Conservation (phyloP, 2,888 invertebrate species). For the Calameuta filiformis region DNA sequence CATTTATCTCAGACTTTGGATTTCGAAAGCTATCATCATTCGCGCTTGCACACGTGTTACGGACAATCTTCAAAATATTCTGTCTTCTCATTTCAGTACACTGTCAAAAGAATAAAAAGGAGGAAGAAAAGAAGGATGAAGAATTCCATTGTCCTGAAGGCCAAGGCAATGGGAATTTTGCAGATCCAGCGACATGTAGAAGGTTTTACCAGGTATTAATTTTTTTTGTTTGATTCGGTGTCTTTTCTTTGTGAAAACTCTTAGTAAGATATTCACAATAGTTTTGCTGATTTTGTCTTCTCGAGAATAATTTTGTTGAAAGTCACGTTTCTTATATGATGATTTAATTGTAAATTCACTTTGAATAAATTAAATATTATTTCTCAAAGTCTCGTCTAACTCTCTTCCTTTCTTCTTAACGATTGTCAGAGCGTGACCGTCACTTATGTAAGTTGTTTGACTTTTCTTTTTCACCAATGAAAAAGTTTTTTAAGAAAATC, state of each 20-base stretch:
- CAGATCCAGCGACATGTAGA: conserved; percentile 88
- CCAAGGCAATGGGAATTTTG: conserved; percentile 88
- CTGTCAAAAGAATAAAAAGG: conserved; percentile 64
- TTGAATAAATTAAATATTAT: neutral
- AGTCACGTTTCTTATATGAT: neutral
- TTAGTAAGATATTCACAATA: neutral
- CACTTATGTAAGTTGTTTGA: neutral
- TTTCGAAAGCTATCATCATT: neutral
- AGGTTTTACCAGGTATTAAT: conserved; percentile 85
- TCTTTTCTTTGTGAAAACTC: neutral
- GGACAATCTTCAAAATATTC: conserved; percentile 15
- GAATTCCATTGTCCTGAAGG: conserved; percentile 85
- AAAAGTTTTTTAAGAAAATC: neutral
- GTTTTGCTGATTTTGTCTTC: neutral
- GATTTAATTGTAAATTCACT: neutral
- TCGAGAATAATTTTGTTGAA: neutral
- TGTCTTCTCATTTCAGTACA: conserved; percentile 59
- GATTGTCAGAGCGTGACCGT: neutral
- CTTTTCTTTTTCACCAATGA: neutral
- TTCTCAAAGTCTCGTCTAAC: neutral
- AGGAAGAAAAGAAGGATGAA: conserved; percentile 71
- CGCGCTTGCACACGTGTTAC: neutral
- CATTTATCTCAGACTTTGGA: neutral
- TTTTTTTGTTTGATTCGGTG: neutral
- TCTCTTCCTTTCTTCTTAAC: neutral